phyloP scores from a whole-genome alignment of 2,113 vertebrate genomes.

The Periophthalmus modestus region DNA sequence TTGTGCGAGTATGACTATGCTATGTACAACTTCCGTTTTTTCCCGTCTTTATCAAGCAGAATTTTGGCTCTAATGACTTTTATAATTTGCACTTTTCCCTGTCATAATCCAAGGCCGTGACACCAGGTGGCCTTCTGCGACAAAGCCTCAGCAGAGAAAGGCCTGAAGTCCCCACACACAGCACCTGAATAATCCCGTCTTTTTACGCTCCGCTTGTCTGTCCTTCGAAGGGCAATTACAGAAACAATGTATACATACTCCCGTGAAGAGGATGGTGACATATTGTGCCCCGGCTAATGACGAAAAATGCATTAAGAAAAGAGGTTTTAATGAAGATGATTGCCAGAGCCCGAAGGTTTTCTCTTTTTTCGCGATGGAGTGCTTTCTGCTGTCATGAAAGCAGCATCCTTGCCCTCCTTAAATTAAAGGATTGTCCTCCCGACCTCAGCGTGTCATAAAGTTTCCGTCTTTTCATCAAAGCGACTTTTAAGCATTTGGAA shows the following conservation, averaged over 20 bases:
- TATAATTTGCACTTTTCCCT: slow-evolving; percentile 22
- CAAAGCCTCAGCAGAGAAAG: slow-evolving; percentile 40
- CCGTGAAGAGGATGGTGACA: slow-evolving; percentile 68
- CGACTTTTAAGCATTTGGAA: slow-evolving; percentile 49
- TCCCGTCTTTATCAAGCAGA: neutral
- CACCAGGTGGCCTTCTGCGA: slow-evolving; percentile 61
- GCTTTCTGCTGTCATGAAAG: slow-evolving; percentile 49
- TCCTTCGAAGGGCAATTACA: slow-evolving; percentile 75
- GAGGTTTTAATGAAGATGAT: slow-evolving; percentile 62
- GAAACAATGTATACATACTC: slow-evolving; percentile 68
- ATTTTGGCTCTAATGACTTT: slow-evolving; percentile 31
- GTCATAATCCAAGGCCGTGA: slow-evolving; percentile 36
- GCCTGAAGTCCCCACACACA: slow-evolving; percentile 55
- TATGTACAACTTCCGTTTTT: no score
- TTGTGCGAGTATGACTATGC: no score
- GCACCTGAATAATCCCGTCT: slow-evolving; percentile 61
- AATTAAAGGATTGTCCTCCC: slow-evolving; percentile 62
- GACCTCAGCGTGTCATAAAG: slow-evolving; percentile 51
- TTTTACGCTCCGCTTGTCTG: slow-evolving; percentile 68
- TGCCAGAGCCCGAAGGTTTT: slow-evolving; percentile 62
- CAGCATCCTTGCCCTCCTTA: slow-evolving; percentile 61
- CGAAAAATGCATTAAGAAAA: slow-evolving; percentile 71
- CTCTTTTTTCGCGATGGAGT: slow-evolving; percentile 49
- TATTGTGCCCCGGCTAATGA: slow-evolving; percentile 66
- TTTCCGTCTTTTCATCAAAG: slow-evolving; percentile 57